Evolutionary conservation across 1,140 invertebrate species (phyloP).

Genomic region (Nymphalis io): DNA sequence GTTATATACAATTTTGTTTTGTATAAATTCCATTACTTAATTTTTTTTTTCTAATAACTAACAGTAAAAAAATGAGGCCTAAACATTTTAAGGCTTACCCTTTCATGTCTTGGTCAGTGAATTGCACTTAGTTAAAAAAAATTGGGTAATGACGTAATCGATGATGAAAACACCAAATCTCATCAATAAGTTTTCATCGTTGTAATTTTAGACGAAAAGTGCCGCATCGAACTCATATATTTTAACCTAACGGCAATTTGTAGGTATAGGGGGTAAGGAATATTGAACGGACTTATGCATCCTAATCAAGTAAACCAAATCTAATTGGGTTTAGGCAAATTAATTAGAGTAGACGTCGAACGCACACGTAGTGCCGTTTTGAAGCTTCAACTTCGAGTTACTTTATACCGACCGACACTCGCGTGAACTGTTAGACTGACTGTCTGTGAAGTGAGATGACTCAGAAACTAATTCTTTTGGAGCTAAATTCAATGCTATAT

Average conservation of each 20-base stretch:
- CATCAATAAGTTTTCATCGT: not conserved
- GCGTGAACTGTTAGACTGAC: not conserved
- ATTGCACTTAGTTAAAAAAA: not conserved
- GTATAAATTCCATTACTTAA: not conserved
- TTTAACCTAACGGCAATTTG: not conserved
- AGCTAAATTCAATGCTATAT: no score
- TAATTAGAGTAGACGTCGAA: slow-evolving; percentile 16
- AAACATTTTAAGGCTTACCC: not conserved
- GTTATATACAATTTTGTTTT: not conserved
- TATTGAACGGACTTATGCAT: slow-evolving; percentile 9
- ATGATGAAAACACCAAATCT: not conserved
- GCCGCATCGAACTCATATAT: slow-evolving; percentile 3
- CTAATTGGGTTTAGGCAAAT: slow-evolving; percentile 26
- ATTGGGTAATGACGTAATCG: not conserved
- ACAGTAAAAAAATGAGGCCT: not conserved
- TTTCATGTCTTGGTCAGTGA: not conserved
- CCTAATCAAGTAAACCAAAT: slow-evolving; percentile 23
- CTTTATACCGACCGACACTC: not conserved
- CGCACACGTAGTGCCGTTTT: slow-evolving; percentile 19
- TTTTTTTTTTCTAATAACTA: not conserved
- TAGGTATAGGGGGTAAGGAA: slow-evolving; percentile 1
- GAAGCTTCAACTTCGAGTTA: slow-evolving; percentile 6
- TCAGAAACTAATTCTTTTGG: not conserved
- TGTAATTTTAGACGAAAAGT: not conserved
- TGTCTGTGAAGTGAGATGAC: not conserved